A percentile compares a stretch with the other conserved stretches of the same genome.
phyloP scores from a whole-genome alignment of 2,113 vertebrate species.

The Erpornis zantholeuca region DNA sequence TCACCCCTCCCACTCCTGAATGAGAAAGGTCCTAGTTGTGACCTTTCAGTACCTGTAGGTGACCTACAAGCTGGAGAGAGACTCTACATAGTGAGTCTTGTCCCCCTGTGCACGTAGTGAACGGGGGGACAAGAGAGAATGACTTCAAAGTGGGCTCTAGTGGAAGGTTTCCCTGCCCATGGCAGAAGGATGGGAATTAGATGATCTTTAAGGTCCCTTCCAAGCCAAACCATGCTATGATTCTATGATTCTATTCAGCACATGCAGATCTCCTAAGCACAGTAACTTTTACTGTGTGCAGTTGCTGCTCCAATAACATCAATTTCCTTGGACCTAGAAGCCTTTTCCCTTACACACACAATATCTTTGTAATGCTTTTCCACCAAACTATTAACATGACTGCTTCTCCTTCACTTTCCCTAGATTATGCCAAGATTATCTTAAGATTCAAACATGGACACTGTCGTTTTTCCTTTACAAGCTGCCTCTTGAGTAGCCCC shows the following conservation, averaged over 20 bases:
- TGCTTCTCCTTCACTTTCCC: neutral
- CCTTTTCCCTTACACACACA: neutral
- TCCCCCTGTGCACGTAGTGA: neutral
- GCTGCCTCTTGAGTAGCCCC: neutral
- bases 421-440: neutral
- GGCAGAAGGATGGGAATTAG: neutral
- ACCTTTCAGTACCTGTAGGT: neutral
- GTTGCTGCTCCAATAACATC: neutral
- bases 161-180: neutral
- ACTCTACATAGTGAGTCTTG: no score
- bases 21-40: neutral
- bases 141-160: neutral
- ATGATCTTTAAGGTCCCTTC: neutral
- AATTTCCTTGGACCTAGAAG: neutral
- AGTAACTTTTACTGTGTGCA: neutral
- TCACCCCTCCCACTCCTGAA: neutral
- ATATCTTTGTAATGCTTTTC: neutral
- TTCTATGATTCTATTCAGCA: neutral
- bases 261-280: neutral
- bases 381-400: neutral
- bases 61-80: neutral
- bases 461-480: neutral
- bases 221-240: neutral
- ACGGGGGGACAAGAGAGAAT: no score
- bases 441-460: neutral